Conservation (phyloP, 2,888 invertebrate genomes). For the Geophilus truncorum region DNA sequence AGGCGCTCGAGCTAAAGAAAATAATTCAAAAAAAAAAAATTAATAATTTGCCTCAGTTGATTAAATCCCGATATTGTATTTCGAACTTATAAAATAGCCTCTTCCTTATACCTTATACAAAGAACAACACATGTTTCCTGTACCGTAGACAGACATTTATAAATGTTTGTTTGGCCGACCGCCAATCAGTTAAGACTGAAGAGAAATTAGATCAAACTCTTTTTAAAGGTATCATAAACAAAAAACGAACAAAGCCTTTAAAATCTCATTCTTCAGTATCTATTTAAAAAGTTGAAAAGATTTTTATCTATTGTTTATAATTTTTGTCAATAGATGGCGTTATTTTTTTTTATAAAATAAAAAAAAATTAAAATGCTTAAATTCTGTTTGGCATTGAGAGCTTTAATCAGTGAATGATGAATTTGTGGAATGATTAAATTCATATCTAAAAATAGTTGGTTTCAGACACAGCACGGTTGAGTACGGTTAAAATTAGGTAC, state of each 20-base stretch:
- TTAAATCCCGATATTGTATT: neutral
- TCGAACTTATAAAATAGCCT: neutral
- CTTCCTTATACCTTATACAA: neutral
- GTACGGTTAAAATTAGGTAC: neutral
- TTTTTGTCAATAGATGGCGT: too few relatives aligned
- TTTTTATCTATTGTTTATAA: too few relatives aligned
- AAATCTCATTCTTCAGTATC: too few relatives aligned
- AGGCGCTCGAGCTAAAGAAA: neutral
- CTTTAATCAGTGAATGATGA: too few relatives aligned
- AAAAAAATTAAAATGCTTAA: too few relatives aligned
- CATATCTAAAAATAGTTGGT: neutral
- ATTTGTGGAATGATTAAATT: neutral
- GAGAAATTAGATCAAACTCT: neutral
- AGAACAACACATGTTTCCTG: constrained; percentile 5
- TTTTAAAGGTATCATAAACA: too few relatives aligned
- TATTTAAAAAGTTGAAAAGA: too few relatives aligned
- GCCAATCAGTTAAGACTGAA: constrained; percentile 2
- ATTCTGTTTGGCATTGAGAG: too few relatives aligned
- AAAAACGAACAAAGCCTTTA: neutral
- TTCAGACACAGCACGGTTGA: too few relatives aligned
- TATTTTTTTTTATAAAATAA: too few relatives aligned
- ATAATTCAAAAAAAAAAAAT: neutral
- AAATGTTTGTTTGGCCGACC: neutral
- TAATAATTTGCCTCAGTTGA: neutral
- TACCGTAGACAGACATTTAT: neutral